Percentiles rank a stretch among this genome's conserved stretches.
Evolutionary conservation across 2,113 vertebrate genomes (phyloP).

Genomic region (Agapornis roseicollis): DNA sequence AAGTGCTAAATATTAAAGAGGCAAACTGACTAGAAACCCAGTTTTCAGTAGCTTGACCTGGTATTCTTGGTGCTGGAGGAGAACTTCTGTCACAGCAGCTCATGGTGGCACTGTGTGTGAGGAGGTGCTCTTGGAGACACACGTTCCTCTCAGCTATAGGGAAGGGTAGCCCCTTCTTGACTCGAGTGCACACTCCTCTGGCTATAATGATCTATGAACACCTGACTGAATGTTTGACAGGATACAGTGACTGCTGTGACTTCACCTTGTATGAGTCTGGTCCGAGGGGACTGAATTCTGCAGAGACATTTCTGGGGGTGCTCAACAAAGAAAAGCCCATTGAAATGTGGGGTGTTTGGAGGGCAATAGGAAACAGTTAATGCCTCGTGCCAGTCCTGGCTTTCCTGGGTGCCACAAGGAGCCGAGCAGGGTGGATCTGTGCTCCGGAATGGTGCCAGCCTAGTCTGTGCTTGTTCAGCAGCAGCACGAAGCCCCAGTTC

Average conservation of each 20-base stretch:
- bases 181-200: background rate
- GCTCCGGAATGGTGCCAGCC: background rate
- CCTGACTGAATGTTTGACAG: background rate
- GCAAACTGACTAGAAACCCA: background rate
- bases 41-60: background rate
- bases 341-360: background rate
- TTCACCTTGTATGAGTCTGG: background rate
- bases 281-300: background rate
- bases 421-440: background rate
- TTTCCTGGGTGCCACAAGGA: background rate
- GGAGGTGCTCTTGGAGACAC: background rate
- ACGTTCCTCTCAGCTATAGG: background rate
- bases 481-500: background rate
- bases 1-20: background rate
- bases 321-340: background rate
- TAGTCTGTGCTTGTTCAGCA: background rate
- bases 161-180: background rate
- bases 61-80: accelerated
- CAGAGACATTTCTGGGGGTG: background rate
- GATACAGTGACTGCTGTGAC: background rate
- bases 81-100: background rate
- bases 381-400: background rate
- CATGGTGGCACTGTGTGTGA: accelerated
- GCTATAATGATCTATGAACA: background rate
- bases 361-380: background rate